Evolutionary conservation across 2,888 invertebrate genomes (phyloP), one percentile per base, ranked within the genome.

Genomic region (Tanytarsus gracilentus): DNA sequence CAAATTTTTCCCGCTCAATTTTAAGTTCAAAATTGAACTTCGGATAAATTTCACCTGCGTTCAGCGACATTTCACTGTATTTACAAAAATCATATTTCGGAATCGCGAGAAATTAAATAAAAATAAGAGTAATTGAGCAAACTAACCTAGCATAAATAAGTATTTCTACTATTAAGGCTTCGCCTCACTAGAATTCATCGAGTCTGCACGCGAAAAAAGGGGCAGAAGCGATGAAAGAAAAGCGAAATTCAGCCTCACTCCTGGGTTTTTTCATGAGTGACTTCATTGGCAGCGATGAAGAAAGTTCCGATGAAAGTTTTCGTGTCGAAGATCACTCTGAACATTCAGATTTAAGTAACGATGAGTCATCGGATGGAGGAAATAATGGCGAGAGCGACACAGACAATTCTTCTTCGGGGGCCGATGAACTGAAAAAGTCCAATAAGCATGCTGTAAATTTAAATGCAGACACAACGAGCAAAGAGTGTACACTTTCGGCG

Each of bases 241-340:
- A 44, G 18, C 6, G 44, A 44, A 44, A 18, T 21, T 44, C 44
- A 44, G 44, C 44, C 9, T 44, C 44, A 18, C 21, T 44, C 18
- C n/a, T 33, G 18, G 44, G 7, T 11, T 44, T 44, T 27, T 53
- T 26, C 26, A 49, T 64, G 53, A 64, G 48, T 63, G 65, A 63
- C 59, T 65, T 62, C 52, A 65, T 64, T 61, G 61, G 56, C 61
- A 62, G 53, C 62, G 62, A 23, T 23, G 33, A 44, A 44, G 44
- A 44, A 50, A 27, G 93, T 0, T 93, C 95, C 70, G 95, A 95
- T 73, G 94, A 93, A 62, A 95, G 95, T 75, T 95, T 94, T 74
- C 82, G 93, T 60, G 90, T 91, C 62, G 90, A 90, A 71, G 89
- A 89, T 71, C 88, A 88, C 68, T 16, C 21, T 6, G 81, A 81